Base-by-base conservation (phyloP, 2,113 vertebrate species). In the Ibidorhyncha struthersii region DNA sequence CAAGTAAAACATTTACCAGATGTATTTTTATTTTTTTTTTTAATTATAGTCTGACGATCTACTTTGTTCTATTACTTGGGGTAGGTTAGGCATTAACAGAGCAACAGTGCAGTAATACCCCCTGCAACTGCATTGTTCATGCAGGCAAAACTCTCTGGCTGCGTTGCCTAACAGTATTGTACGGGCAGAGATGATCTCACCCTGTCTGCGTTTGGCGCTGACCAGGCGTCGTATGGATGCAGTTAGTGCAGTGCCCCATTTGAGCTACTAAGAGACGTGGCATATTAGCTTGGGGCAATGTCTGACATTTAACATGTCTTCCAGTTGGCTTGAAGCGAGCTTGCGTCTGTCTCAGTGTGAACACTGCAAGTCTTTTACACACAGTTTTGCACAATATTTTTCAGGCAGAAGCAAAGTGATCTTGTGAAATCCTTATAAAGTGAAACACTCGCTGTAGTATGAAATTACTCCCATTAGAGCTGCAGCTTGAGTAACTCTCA, bases 121-220 rank as follows among this genome's bases (percentile, higher is more conserved):
- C 16, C 18, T 86, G 43, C 19, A 53, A 50, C 26, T 77, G 38
- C 58, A 23, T 36, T 90, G 61, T 19, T 84, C 30, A 1, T 40
- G 84, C 89, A 95, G 82, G 74, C 52, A 82, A 23, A 96, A 12
- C 40, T 59, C 45, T 71, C 38, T 49, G 66, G 29, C 58, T 65
- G 66, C 1, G 1, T 13, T 88, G 52, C 90, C 82, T 32, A 21
- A 10, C 32, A 30, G 61, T 6, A 5, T 14, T 88, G 82, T n/a
- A 7, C 61, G 67, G 82, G 93, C 83, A 80, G 91, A 29, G 84
- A 83, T 92, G 79, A 96, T 76, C 91, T 97, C 93, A 83, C 53
- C 62, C 79, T 70, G 86, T 53, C 90, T 85, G 56, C 1, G 13
- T 84, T 96, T 86, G 36, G 67, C 77, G 91, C 94, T 95, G 95